Evolutionary conservation across 2,888 invertebrate genomes (phyloP).

Genomic region (Apoda limacodes): DNA sequence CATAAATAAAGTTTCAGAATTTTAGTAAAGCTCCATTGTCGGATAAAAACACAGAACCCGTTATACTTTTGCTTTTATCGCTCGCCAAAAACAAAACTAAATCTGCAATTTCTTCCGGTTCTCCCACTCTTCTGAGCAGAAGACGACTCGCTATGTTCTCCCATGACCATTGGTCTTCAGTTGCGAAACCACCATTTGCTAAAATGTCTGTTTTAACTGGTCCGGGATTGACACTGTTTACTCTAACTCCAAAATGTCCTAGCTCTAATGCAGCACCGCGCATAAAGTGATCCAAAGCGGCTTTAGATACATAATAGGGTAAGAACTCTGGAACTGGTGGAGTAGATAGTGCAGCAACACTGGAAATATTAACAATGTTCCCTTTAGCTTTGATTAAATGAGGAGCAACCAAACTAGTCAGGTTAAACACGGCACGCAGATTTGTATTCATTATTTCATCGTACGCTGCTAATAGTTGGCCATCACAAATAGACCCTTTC

Average conservation of each 20-base stretch:
- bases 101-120: constrained; percentile 4
- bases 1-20: too few relatives aligned
- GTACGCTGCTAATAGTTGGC: constrained; percentile 17
- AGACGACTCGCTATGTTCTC: not conserved
- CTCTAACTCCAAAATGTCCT: constrained; percentile 67
- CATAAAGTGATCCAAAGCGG: constrained; percentile 80
- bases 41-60: not conserved
- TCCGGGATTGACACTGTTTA: constrained; percentile 80
- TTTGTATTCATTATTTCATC: constrained; percentile 31
- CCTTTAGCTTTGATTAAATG: constrained; percentile 30
- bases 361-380: constrained; percentile 33
- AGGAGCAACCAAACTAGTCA: constrained; percentile 28
- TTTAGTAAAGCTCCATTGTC: constrained; percentile 1
- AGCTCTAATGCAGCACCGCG: constrained; percentile 75
- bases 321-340: constrained; percentile 7
- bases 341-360: constrained; percentile 14
- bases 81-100: constrained; percentile 1
- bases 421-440: constrained; percentile 24
- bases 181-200: constrained; percentile 37
- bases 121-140: not conserved
- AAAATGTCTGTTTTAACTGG: constrained; percentile 61
- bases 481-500: constrained; percentile 11
- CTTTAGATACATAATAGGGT: constrained; percentile 77
- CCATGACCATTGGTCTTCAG: not conserved
- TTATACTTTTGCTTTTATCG: constrained; percentile 4